Percentiles rank a stretch among this genome's conserved stretches.
Evolutionary conservation across 2,888 invertebrate genomes (phyloP).

Genomic region (Crematogaster levior): DNA sequence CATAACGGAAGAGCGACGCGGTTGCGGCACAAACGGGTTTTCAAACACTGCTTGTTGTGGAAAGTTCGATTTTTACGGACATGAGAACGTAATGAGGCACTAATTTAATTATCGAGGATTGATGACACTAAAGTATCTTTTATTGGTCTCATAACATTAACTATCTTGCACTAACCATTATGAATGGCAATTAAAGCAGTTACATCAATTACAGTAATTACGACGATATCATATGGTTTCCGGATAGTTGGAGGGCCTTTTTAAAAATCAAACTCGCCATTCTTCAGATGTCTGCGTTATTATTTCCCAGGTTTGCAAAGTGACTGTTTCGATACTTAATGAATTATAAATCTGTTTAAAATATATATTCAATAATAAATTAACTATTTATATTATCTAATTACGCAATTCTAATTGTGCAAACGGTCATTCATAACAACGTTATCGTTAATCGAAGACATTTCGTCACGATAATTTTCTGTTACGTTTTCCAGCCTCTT

Average conservation of each 20-base stretch:
- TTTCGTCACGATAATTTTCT: neutral
- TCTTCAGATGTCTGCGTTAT: neutral
- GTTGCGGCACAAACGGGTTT: slow-evolving; percentile 36
- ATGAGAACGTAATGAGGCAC: slow-evolving; percentile 34
- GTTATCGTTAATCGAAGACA: neutral
- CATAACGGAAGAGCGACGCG: slow-evolving; percentile 3
- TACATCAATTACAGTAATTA: slow-evolving; percentile 36
- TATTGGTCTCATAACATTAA: slow-evolving; percentile 33
- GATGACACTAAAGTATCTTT: slow-evolving; percentile 23
- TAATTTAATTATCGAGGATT: slow-evolving; percentile 51
- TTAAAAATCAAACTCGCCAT: slow-evolving; percentile 2
- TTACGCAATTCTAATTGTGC: neutral
- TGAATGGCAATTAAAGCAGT: slow-evolving; percentile 32
- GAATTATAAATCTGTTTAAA: slow-evolving; percentile 5
- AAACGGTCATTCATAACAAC: neutral
- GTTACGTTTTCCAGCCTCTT: neutral
- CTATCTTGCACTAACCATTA: neutral
- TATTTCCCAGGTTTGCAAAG: neutral
- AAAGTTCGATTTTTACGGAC: slow-evolving; percentile 16
- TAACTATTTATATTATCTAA: neutral
- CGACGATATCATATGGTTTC: slow-evolving; percentile 1
- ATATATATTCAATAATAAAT: neutral
- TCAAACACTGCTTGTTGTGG: neutral
- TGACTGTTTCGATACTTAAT: neutral
- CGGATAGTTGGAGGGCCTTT: neutral